phyloP scores from a whole-genome alignment of 35 echinoderm and acorn worm genomes.

The Amphiura filiformis region DNA sequence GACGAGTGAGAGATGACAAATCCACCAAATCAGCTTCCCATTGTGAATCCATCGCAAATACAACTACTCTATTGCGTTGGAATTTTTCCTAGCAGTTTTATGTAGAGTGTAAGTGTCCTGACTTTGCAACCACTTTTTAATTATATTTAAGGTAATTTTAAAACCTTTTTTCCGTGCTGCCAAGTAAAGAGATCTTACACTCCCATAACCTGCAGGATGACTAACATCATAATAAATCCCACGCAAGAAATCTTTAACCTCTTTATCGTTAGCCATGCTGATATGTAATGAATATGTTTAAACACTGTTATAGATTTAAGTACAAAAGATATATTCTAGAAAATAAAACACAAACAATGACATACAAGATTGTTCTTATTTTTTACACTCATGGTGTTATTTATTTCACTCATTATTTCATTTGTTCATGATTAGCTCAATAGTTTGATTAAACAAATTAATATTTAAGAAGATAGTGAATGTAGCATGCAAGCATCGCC shows the following conservation, averaged over 20 bases:
- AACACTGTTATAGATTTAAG: no score
- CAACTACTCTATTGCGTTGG: neutral
- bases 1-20: neutral
- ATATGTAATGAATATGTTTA: no score
- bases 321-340: no score
- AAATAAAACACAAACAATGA: no score
- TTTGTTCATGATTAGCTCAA: no score
- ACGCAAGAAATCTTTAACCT: neutral
- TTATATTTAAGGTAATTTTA: neutral
- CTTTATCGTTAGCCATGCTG: no score
- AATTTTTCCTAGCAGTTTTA: slow-evolving; percentile 8
- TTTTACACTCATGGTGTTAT: no score
- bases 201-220: slow-evolving; percentile 36
- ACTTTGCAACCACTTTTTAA: neutral
- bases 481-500: no score
- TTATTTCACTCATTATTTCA: no score
- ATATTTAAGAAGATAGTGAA: no score
- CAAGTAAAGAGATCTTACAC: slow-evolving; percentile 28
- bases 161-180: neutral
- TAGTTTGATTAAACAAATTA: no score
- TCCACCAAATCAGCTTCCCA: slow-evolving; percentile 31
- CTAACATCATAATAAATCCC: slow-evolving; percentile 36
- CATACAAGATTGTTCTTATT: no score
- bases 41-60: neutral
- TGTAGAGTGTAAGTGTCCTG: slow-evolving; percentile 28